phyloP scores from a whole-genome alignment of 2,888 invertebrate species.

The Dioctria linearis region DNA sequence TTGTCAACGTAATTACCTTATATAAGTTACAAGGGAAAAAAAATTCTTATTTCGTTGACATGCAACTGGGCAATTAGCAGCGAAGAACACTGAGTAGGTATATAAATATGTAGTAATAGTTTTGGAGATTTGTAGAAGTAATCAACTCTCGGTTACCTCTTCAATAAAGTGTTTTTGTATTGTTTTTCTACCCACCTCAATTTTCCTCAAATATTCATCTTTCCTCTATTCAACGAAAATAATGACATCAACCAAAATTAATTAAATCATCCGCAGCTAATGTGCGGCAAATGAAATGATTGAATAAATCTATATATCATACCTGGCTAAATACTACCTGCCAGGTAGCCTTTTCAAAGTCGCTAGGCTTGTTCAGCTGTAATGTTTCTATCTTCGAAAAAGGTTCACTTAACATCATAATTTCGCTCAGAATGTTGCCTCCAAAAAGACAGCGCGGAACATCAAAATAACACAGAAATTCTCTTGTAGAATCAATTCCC shows the following conservation, averaged over 20 bases:
- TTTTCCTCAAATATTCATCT: no score
- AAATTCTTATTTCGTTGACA: no score
- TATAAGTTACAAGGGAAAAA: neutral
- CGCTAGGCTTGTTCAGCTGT: neutral
- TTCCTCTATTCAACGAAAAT: neutral
- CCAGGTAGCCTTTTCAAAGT: constrained; percentile 48
- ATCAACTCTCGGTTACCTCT: no score
- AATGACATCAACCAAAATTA: constrained; percentile 23
- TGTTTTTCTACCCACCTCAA: no score
- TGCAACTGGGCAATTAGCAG: no score
- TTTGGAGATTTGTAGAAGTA: no score
- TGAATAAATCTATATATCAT: constrained; percentile 53
- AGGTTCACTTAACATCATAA: constrained; percentile 13
- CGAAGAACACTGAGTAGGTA: no score
- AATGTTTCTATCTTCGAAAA: constrained; percentile 25
- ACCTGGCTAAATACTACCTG: constrained; percentile 48
- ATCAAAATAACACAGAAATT: constrained; percentile 14
- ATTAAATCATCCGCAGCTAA: constrained; percentile 25
- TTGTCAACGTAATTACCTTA: neutral
- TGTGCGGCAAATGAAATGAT: constrained; percentile 43
- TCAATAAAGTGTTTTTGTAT: no score
- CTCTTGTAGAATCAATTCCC: constrained; percentile 52
- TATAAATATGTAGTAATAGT: no score
- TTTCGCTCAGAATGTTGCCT: neutral
- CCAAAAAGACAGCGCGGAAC: constrained; percentile 7